Evolutionary conservation across 2,113 vertebrate genomes (phyloP), one percentile per base, ranked within the genome.

Genomic region (Aythya baeri): DNA sequence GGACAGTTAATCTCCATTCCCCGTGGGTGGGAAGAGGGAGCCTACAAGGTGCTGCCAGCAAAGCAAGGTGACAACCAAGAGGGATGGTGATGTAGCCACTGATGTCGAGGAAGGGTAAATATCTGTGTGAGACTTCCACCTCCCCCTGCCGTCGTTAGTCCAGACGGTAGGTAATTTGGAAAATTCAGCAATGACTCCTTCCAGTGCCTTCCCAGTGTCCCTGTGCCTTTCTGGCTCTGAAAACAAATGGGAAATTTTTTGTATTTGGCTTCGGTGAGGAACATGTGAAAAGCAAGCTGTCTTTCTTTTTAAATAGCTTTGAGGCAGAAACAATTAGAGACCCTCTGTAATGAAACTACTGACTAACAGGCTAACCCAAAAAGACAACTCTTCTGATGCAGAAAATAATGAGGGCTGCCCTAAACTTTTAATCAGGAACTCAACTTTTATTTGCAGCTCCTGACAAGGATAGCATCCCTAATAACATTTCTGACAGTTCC

Each of bases 371-470:
- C 41, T 67, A 87, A 50, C 66, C 80, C 44, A 17, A 55, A 83
- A 55, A 43, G 61, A 44, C 67, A 46, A 29, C 50, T 94, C 62
- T 89, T 91, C 82, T 77, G 38, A 85, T 83, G 55, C 89, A 86
- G 91, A 50, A 94, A 88, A 91, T 95, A 94, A 92, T 81, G 84
- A 96, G 65, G 68, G 18, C 76, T 96, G 78, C 65, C 89, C 89
- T 92, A 89, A 96, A 91, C 88, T 92, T 96, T 83, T 95, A 91
- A 96, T 96, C 87, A 86, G 89, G 71, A 82, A 21, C 81, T 96
- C 71, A 92, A 63, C 59, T 91, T 94, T 78, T 91, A 54, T 96
- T 94, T 94, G 74, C 63, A 83, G 81, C 46, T 94, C 50, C 75
- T 83, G 91, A 92, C 83, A 86, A 94, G 79, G 78, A 59, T 59